Percentiles rank a stretch among this genome's conserved stretches.
These are phyloP conservation scores for Taenioides sp. DNA, from an alignment of 2,797 vertebrate genomes.

Conservation along the genomic window DNA sequence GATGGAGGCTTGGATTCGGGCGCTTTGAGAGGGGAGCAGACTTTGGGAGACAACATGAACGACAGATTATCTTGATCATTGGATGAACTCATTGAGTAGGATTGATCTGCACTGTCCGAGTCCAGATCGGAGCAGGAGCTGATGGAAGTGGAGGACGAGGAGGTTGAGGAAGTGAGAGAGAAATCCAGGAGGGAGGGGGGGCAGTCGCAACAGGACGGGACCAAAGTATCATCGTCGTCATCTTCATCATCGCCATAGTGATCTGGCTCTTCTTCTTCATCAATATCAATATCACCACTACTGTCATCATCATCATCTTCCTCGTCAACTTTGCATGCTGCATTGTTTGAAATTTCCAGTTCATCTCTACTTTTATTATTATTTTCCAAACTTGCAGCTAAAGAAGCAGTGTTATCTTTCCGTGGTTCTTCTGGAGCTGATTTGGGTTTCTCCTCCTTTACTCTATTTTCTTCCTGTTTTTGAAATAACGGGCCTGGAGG, in stretches of 20 bases:
- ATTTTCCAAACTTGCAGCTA: conserved; percentile 41
- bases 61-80: conserved; percentile 62
- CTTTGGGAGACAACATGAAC: conserved; percentile 39
- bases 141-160: conserved; percentile 89
- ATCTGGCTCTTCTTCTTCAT: conserved; percentile 65
- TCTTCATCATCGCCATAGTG: conserved; percentile 64
- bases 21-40: conserved; percentile 40
- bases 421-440: conserved; percentile 44
- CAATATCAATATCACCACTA: conserved; percentile 23
- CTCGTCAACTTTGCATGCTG: conserved; percentile 44
- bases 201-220: conserved; percentile 79
- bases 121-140: conserved; percentile 95
- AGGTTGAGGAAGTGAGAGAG: conserved; percentile 80
- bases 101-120: conserved; percentile 81
- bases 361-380: conserved; percentile 31
- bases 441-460: conserved; percentile 40
- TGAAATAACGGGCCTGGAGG: conserved; percentile 56
- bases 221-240: conserved; percentile 81
- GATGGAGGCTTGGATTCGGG: conserved; percentile 57
- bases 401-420: conserved; percentile 35
- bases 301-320: conserved; percentile 71
- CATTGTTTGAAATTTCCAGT: conserved; percentile 65
- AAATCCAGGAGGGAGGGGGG: conserved; percentile 80
- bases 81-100: conserved; percentile 64
- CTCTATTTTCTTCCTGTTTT: conserved; percentile 57